A percentile compares a stretch with the other conserved stretches of the same genome.
Conservation (phyloP, 2,797 vertebrate species). For the Catharus ustulatus region DNA sequence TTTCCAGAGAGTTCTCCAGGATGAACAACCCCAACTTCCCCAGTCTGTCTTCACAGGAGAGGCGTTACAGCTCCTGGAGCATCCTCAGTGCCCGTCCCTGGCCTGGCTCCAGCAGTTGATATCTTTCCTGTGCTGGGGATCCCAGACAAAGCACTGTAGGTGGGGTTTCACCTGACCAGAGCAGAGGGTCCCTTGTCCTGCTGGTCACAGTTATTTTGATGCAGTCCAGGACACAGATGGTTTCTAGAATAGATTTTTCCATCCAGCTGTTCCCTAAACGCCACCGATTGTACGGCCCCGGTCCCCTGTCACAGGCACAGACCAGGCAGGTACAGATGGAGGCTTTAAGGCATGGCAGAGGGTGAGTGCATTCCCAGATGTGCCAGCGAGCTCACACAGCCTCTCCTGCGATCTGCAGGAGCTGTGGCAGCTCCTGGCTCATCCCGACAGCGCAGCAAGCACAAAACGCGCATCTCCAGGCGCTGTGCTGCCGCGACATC, state of each 20-base stretch:
- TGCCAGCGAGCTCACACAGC: neutral
- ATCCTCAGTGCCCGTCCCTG: neutral
- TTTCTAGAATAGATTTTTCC: neutral
- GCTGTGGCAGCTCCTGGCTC: neutral
- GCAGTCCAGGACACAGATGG: neutral
- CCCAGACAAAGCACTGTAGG: neutral
- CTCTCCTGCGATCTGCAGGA: neutral
- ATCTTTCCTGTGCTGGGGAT: neutral
- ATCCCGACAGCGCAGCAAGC: neutral
- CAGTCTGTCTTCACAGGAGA: neutral
- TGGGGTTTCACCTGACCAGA: neutral
- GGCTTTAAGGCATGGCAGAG: neutral
- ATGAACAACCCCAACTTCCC: neutral
- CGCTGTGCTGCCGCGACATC: neutral
- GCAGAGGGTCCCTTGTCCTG: neutral
- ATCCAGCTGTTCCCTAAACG: rapidly evolving
- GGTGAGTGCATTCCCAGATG: rapidly evolving
- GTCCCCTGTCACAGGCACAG: rapidly evolving
- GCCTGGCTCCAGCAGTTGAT: neutral
- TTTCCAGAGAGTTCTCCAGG: neutral
- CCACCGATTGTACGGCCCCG: rapidly evolving
- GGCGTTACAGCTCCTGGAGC: neutral
- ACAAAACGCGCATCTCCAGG: neutral
- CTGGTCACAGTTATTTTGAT: neutral
- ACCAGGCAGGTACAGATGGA: rapidly evolving